These are phyloP conservation scores for Enoplosus armatus DNA, from an alignment of 2,797 vertebrate species.

Conservation along the genomic window DNA sequence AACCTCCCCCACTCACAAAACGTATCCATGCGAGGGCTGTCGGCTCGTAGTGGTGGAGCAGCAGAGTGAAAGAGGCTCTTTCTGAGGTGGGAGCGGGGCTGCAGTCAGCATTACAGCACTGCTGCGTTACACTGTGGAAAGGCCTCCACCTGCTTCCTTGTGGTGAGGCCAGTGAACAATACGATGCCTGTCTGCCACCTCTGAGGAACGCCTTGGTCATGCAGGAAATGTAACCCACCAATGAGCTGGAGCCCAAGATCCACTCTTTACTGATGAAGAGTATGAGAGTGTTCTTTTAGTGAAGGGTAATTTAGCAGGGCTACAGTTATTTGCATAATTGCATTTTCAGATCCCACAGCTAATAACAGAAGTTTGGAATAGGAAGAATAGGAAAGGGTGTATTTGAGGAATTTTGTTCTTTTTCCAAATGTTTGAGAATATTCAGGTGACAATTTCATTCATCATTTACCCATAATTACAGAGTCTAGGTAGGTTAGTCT, in stretches of 20 bases:
- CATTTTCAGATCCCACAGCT: neutral
- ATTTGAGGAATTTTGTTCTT: neutral
- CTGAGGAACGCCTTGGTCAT: conserved; percentile 19
- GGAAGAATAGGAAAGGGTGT: neutral
- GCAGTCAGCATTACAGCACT: conserved; percentile 28
- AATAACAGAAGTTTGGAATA: neutral
- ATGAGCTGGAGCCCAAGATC: conserved; percentile 3
- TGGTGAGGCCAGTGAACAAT: conserved; percentile 65
- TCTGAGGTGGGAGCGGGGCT: conserved; percentile 61
- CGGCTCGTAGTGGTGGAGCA: conserved; percentile 28
- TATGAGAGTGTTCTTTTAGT: conserved; percentile 4
- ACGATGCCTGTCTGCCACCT: conserved; percentile 65
- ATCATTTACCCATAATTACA: neutral
- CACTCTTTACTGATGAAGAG: neutral
- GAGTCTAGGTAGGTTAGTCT: neutral
- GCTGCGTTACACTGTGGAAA: conserved; percentile 46
- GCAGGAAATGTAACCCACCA: conserved; percentile 19
- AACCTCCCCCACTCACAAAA: conserved; percentile 30
- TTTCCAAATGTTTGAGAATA: neutral
- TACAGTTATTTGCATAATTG: conserved; percentile 12
- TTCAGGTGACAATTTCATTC: neutral
- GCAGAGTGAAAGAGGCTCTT: conserved; percentile 76
- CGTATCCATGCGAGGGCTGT: conserved; percentile 35
- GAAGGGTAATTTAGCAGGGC: neutral
- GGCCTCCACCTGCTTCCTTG: conserved; percentile 75